Conservation (phyloP, 2,888 invertebrate species). For the Drosophila neutralis region DNA sequence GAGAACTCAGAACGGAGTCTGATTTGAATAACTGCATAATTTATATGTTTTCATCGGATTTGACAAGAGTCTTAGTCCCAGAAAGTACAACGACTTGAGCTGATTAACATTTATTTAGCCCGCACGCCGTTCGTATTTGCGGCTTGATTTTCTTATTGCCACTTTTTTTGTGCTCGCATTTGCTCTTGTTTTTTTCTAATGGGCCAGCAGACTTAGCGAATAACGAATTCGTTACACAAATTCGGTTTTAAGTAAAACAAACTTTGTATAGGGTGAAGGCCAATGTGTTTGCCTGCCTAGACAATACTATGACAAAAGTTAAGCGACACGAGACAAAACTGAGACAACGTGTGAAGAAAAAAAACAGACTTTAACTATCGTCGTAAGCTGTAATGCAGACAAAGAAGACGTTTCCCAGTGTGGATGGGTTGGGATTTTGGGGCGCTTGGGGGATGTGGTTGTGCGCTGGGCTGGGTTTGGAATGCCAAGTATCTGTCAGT, state of each 20-base stretch:
- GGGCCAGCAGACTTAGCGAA: conserved; percentile 13
- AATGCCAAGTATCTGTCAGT: conserved; percentile 58
- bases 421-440: neutral
- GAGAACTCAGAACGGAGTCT: conserved; percentile 13
- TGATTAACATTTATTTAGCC: conserved; percentile 75
- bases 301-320: conserved; percentile 63
- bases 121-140: conserved; percentile 38
- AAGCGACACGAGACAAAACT: conserved; percentile 42
- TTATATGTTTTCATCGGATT: conserved; percentile 62
- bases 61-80: conserved; percentile 39
- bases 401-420: conserved; percentile 63
- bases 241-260: conserved; percentile 64
- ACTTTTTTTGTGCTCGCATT: conserved; percentile 10
- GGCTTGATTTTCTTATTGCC: conserved; percentile 24
- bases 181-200: conserved; percentile 2
- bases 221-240: conserved; percentile 56
- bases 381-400: conserved; percentile 53
- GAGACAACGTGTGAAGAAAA: conserved; percentile 16
- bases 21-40: conserved; percentile 73
- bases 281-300: conserved; percentile 12
- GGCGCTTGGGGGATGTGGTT: neutral
- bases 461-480: neutral
- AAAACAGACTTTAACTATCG: conserved; percentile 57
- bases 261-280: neutral
- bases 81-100: conserved; percentile 71